Conservation (phyloP, 1,140 invertebrate genomes). For the Hypothenemus hampei region DNA sequence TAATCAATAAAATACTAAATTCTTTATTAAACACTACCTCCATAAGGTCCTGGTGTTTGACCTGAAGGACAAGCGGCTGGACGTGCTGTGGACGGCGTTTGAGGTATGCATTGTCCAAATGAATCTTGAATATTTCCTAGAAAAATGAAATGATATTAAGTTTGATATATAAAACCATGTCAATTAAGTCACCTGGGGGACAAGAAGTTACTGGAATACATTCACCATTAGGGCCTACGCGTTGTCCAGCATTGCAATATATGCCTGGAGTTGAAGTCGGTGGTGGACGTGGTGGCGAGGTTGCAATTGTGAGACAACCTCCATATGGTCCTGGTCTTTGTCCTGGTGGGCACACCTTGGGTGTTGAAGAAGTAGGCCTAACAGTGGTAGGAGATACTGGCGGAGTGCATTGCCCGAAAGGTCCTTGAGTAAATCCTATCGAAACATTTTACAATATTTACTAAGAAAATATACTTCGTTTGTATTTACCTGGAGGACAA, state of each 20-base stretch:
- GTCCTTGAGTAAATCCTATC: too few species aligned
- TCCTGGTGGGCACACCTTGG: slow-evolving; percentile 3
- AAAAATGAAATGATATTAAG: too few species aligned
- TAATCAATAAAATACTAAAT: not conserved
- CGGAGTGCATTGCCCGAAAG: too few species aligned
- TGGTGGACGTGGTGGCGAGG: not conserved
- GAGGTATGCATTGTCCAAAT: not conserved
- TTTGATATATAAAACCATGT: not conserved
- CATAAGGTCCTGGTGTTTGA: slow-evolving; percentile 11
- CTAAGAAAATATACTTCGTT: too few species aligned
- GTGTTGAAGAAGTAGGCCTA: too few species aligned
- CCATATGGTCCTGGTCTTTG: slow-evolving; percentile 23
- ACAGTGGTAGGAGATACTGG: too few species aligned
- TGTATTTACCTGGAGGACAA: slow-evolving; percentile 2
- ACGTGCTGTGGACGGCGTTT: not conserved
- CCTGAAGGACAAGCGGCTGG: slow-evolving; percentile 12
- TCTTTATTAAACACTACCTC: slow-evolving; percentile 1
- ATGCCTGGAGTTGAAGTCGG: too few species aligned
- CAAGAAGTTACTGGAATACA: slow-evolving; percentile 21
- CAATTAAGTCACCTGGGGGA: not conserved
- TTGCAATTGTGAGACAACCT: slow-evolving; percentile 9
- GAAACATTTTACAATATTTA: too few species aligned
- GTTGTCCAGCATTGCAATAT: slow-evolving; percentile 27
- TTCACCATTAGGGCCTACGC: slow-evolving; percentile 23
- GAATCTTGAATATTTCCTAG: not conserved